phyloP scores from a whole-genome alignment of 1,140 invertebrate species.

The Leguminivora glycinivorella region DNA sequence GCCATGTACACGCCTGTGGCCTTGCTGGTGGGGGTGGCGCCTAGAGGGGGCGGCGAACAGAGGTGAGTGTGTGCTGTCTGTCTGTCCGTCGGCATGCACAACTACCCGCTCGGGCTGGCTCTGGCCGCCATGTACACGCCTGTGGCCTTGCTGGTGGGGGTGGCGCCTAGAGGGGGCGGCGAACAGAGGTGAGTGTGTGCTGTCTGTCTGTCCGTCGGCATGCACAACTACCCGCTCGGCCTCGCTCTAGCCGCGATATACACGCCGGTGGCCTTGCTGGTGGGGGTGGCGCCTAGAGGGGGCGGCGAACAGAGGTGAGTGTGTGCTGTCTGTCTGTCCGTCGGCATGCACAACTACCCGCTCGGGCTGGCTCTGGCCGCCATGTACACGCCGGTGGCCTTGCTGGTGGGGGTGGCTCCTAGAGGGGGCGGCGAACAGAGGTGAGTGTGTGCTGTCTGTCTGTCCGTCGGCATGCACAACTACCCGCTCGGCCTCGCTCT shows the following conservation, averaged over 20 bases:
- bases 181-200: conserved; percentile 37
- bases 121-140: conserved; percentile 87
- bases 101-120: conserved; percentile 91
- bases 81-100: conserved; percentile 90
- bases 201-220: no score
- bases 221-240: conserved; percentile 63
- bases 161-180: conserved; percentile 34
- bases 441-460: no score
- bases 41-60: conserved; percentile 82
- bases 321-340: no score
- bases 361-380: conserved; percentile 42
- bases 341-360: no score
- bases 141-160: conserved; percentile 72
- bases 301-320: conserved; percentile 39
- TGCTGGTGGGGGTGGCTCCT: conserved; percentile 86
- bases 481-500: conserved; percentile 90
- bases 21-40: conserved; percentile 86
- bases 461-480: conserved; percentile 91
- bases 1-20: conserved; percentile 74
- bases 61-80: no score
- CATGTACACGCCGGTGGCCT: conserved; percentile 76
- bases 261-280: conserved; percentile 82
- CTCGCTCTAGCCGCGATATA: conserved; percentile 85
- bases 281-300: conserved; percentile 37
- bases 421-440: conserved; percentile 83